These are phyloP conservation scores for Pantherophis guttatus DNA, from an alignment of 2,113 vertebrate genomes.

Conservation along the genomic window DNA sequence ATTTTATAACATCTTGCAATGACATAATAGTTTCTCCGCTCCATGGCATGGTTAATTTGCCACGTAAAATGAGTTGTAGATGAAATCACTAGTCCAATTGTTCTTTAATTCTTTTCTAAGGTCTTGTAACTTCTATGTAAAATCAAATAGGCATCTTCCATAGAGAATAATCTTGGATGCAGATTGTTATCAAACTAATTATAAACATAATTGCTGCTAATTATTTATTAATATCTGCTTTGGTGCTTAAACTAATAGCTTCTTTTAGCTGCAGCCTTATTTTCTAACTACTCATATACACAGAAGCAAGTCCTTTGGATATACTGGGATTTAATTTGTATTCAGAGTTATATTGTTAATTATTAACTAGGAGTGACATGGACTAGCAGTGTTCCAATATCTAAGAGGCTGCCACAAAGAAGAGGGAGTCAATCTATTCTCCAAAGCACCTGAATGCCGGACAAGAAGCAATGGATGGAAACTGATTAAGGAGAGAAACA, in stretches of 20 bases:
- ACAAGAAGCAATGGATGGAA: not conserved
- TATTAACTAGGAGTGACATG: not conserved
- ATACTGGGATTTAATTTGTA: not conserved
- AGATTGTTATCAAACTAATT: not conserved
- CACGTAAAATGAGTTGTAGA: not conserved
- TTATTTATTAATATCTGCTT: not conserved
- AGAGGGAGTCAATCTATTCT: not conserved
- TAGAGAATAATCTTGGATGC: not conserved
- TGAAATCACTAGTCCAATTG: not conserved
- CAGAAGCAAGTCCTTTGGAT: not conserved
- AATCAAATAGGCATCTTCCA: not conserved
- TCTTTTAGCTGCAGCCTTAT: not conserved
- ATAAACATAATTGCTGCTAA: not conserved
- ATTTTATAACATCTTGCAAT: not conserved
- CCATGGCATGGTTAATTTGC: not conserved
- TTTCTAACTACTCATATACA: not conserved
- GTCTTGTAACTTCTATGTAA: not conserved
- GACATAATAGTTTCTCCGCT: not conserved
- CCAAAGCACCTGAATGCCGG: not conserved
- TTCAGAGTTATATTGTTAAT: not conserved
- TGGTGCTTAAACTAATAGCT: not conserved
- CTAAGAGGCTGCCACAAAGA: not conserved
- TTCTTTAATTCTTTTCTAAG: not conserved
- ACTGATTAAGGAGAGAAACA: not conserved
- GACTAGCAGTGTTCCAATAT: not conserved